Evolutionary conservation across 1,140 invertebrate species (phyloP).

Genomic region (Drosophila saltans): DNA sequence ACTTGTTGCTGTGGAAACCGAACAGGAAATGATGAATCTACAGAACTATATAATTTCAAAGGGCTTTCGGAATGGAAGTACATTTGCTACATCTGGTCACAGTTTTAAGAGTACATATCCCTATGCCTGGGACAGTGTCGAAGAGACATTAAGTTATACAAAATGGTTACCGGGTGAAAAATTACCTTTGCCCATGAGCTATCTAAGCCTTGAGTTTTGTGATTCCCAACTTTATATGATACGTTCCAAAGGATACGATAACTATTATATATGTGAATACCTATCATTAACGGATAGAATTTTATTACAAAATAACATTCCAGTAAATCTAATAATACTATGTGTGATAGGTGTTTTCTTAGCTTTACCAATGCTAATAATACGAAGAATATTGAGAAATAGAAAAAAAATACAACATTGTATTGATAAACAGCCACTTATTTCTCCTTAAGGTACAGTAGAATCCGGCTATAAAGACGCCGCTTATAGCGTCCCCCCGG

Average conservation of each 20-base stretch:
- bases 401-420: too few relatives aligned
- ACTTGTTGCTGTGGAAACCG: conserved; percentile 30
- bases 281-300: neutral
- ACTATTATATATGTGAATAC: conserved; percentile 53
- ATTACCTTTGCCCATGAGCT: neutral
- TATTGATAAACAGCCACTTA: too few relatives aligned
- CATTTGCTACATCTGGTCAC: conserved; percentile 51
- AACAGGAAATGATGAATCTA: conserved; percentile 15
- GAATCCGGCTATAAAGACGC: too few relatives aligned
- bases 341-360: too few relatives aligned
- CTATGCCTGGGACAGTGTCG: conserved; percentile 30
- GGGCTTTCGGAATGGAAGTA: conserved; percentile 45
- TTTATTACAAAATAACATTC: neutral
- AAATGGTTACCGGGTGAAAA: conserved; percentile 35
- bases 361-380: too few relatives aligned
- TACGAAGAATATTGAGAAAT: too few relatives aligned
- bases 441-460: too few relatives aligned
- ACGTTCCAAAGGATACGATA: conserved; percentile 28
- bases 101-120: conserved; percentile 17
- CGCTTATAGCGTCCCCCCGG: too few relatives aligned
- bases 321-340: too few relatives aligned
- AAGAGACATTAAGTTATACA: conserved; percentile 14
- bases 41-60: conserved; percentile 24
- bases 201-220: conserved; percentile 34
- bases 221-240: conserved; percentile 43